Base-by-base conservation (phyloP, 2,113 vertebrate genomes). In the Chloropsis cyanopogon region DNA sequence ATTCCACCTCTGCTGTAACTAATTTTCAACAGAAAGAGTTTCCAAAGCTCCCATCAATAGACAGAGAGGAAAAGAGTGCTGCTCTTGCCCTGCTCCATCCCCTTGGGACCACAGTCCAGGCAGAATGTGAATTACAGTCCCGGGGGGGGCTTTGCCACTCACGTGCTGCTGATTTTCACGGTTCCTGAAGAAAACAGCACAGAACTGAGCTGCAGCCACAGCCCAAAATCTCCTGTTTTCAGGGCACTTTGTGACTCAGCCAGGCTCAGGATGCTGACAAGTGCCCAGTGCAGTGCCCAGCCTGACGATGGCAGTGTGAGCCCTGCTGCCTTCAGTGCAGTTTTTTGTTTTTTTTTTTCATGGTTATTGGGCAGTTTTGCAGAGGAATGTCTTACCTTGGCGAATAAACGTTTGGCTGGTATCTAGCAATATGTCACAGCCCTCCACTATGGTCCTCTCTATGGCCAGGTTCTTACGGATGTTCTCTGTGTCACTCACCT, bases 401-500 rank as follows among this genome's bases (percentile, higher is more conserved):
- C 99, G 98, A 95, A 99, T 98, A 53, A 99, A 99, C 35, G 99
- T 99, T 81, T 99, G 99, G 92, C 99, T 99, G 91, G 99, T 99
- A 73, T 99, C 99, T 92, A 99, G 97, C 88, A 99, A 94, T 86
- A 99, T 99, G 96, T 99, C 99, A 92, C 99, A 99, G 65, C 99
- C 99, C 91, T 99, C 99, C 47, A 99, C 99, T 35, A 99, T 99
- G 96, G 99, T 99, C 96, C 99, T 98, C 95, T 99, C 99, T 77
- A 99, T 99, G 90, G 99, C 99, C 70, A 99, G 98, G 96, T 99
- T 99, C 97, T 99, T 99, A 24, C 99, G 96, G 92, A 99, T 99
- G 97, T 99, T 99, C 96, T 99, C 99, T 2, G 99, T 99, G 97
- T 99, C 99, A 6, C 99, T 99, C 86, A 99, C 99, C 97, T 99